Percentiles rank a stretch among this genome's conserved stretches.
These are phyloP conservation scores for Aplodontia rufa DNA, from an alignment of 2,113 vertebrate genomes.

Conservation along the genomic window DNA sequence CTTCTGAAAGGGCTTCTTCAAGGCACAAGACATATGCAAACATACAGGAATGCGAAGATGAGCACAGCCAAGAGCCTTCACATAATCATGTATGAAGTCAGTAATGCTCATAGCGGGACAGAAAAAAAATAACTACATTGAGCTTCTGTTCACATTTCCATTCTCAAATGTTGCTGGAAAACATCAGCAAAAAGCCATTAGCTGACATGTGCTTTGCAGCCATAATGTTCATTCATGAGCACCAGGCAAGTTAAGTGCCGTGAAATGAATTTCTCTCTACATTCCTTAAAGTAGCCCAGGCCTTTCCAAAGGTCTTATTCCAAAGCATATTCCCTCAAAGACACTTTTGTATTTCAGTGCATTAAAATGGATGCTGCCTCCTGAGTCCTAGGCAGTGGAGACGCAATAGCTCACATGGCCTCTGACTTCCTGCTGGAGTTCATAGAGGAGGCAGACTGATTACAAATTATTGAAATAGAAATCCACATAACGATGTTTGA, in stretches of 20 bases:
- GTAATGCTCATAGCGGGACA: not conserved
- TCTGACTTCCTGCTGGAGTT: not conserved
- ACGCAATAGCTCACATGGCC: not conserved
- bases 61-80: not conserved
- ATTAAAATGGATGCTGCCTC: conserved; percentile 7
- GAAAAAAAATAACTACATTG: not conserved
- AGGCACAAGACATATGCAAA: not conserved
- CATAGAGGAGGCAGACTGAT: conserved; percentile 4
- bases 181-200: conserved; percentile 22
- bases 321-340: not conserved
- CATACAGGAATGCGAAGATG: not conserved
- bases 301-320: not conserved
- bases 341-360: not conserved
- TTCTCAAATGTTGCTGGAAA: not conserved
- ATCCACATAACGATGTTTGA: not conserved
- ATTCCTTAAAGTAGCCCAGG: not conserved
- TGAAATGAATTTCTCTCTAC: not conserved
- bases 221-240: not conserved
- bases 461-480: conserved; percentile 46
- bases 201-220: conserved; percentile 17
- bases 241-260: not conserved
- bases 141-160: not conserved
- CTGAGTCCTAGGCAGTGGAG: not conserved
- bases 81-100: not conserved
- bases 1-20: not conserved